A percentile compares a stretch with the other conserved stretches of the same genome.
phyloP scores from a whole-genome alignment of 2,113 vertebrate species.

The Neogobius melanostomus region DNA sequence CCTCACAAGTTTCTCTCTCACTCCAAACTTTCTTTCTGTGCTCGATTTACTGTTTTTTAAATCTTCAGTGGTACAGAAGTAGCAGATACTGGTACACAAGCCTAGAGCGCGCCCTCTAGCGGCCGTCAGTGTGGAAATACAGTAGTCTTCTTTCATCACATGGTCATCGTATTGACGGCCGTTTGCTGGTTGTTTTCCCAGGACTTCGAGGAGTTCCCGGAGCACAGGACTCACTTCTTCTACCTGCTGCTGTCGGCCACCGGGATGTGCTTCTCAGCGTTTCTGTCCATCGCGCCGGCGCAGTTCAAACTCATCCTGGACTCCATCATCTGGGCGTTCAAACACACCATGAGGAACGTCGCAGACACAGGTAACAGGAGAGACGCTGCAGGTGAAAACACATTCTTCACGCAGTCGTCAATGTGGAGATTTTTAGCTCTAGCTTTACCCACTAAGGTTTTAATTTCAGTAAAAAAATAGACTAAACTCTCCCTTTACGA shows the following conservation, averaged over 20 bases:
- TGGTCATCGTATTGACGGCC: too few species aligned
- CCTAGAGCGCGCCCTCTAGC: too few species aligned
- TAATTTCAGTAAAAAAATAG: too few species aligned
- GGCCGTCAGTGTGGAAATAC: too few species aligned
- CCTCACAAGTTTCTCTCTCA: too few species aligned
- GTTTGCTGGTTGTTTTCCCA: conserved; percentile 36
- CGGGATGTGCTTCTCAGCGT: conserved; percentile 95
- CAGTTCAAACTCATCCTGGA: conserved; percentile 96
- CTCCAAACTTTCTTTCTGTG: too few species aligned
- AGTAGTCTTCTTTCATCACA: too few species aligned
- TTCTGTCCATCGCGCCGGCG: conserved; percentile 91
- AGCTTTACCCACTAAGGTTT: background rate
- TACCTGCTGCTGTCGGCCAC: conserved; percentile 94
- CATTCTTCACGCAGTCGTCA: background rate
- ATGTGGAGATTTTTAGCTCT: background rate
- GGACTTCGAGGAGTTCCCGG: conserved; percentile 96
- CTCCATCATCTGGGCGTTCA: conserved; percentile 98
- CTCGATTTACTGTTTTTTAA: too few species aligned
- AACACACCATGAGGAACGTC: conserved; percentile 97
- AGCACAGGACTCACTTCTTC: conserved; percentile 97
- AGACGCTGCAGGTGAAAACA: background rate
- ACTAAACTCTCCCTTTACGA: too few species aligned
- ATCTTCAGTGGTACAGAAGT: too few species aligned
- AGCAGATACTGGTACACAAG: too few species aligned
- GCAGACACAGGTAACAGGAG: conserved; percentile 86